Evolutionary conservation across 2,797 vertebrate species (phyloP).

Genomic region (Glyptemys insculpta): DNA sequence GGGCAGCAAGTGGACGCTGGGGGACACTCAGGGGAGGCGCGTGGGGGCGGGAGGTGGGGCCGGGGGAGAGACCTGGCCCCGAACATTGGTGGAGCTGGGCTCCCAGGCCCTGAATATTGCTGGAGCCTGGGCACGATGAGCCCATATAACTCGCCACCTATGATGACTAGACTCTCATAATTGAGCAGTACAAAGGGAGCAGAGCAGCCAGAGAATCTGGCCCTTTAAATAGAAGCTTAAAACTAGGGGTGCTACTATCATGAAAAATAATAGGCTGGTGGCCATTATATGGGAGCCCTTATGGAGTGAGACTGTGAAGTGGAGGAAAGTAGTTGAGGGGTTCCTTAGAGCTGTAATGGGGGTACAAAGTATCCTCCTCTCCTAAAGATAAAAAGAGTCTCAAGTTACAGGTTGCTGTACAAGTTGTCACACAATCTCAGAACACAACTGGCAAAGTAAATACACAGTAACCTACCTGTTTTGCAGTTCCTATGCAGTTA

Average conservation of each 20-base stretch:
- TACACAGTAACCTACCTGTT: background rate
- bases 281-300: background rate
- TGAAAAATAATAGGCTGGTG: background rate
- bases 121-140: no score
- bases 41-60: no score
- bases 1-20: no score
- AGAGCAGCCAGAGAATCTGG: slow-evolving; percentile 18
- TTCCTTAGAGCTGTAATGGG: background rate
- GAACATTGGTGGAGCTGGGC: no score
- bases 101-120: no score
- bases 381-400: background rate
- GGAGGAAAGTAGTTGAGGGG: background rate
- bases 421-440: background rate
- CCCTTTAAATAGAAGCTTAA: slow-evolving; percentile 38
- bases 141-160: no score
- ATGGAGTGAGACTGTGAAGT: background rate
- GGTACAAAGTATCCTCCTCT: background rate
- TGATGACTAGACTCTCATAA: background rate
- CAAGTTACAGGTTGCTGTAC: background rate
- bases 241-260: slow-evolving; percentile 7
- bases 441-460: background rate
- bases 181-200: background rate
- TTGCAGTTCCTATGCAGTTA: background rate
- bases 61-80: no score
- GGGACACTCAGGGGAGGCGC: no score